phyloP scores from a whole-genome alignment of 2,113 vertebrate genomes.

The Columba janthina region DNA sequence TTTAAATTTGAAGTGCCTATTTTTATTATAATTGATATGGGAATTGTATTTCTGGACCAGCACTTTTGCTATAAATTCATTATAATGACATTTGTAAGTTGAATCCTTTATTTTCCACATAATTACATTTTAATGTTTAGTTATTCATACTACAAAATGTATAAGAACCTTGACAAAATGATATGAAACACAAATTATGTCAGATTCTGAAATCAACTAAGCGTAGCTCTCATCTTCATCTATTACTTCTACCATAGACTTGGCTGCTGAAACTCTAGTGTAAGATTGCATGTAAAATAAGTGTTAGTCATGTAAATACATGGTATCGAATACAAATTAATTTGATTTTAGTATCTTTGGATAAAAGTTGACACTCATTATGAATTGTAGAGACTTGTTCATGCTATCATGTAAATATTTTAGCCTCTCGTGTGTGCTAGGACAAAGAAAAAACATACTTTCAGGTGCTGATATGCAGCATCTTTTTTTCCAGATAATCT shows the following conservation, averaged over 20 bases:
- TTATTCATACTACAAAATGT: constrained; percentile 23
- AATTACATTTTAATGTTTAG: constrained; percentile 45
- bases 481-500: background rate
- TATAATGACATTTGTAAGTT: constrained; percentile 2
- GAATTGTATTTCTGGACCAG: constrained; percentile 17
- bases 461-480: background rate
- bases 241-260: background rate
- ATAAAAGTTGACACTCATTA: background rate
- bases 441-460: background rate
- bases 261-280: background rate
- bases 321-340: background rate
- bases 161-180: constrained; percentile 19
- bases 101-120: constrained; percentile 39
- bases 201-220: constrained; percentile 22
- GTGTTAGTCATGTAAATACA: background rate
- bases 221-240: background rate
- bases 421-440: background rate
- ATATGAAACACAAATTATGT: background rate
- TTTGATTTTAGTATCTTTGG: background rate
- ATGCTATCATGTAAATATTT: background rate
- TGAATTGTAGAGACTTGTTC: background rate
- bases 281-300: background rate
- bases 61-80: constrained; percentile 18
- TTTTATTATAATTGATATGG: constrained; percentile 31
- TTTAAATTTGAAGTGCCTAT: constrained; percentile 27